These are phyloP conservation scores for Hippolais icterina DNA, from an alignment of 2,113 vertebrate species.

Conservation along the genomic window DNA sequence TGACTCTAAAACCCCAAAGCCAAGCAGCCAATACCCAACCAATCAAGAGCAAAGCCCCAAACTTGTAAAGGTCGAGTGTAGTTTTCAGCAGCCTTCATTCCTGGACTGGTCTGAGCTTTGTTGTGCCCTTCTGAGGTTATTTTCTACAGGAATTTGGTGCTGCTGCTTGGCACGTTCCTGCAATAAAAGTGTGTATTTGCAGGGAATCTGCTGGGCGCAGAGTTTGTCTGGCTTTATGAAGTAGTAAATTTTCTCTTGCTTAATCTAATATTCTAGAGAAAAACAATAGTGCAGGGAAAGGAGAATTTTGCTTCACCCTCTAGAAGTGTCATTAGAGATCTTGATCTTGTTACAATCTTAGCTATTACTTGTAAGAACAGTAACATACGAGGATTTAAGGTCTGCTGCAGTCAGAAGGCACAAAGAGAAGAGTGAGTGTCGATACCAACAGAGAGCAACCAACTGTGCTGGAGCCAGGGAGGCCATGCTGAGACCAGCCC, in stretches of 20 bases:
- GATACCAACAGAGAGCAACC: not conserved
- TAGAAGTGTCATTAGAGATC: slow-evolving; percentile 30
- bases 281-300: not conserved
- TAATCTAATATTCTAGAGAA: slow-evolving; percentile 49
- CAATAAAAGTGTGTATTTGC: not conserved
- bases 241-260: slow-evolving; percentile 42
- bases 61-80: not conserved
- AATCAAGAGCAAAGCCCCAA: not conserved
- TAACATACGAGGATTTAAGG: not conserved
- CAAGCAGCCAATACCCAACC: not conserved
- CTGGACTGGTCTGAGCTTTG: not conserved
- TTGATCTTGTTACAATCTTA: slow-evolving; percentile 32
- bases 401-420: not conserved
- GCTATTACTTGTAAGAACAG: not conserved
- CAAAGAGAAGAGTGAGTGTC: not conserved
- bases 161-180: not conserved
- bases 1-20: not conserved
- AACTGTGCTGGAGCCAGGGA: not conserved
- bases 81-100: not conserved
- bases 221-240: slow-evolving; percentile 51
- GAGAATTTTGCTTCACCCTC: not conserved
- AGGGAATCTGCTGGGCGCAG: not conserved
- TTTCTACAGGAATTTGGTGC: not conserved
- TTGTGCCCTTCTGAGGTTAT: not conserved
- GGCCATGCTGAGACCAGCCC: not conserved